These are phyloP conservation scores for Entomobrya proxima DNA, from an alignment of 2,888 invertebrate species.

Conservation along the genomic window DNA sequence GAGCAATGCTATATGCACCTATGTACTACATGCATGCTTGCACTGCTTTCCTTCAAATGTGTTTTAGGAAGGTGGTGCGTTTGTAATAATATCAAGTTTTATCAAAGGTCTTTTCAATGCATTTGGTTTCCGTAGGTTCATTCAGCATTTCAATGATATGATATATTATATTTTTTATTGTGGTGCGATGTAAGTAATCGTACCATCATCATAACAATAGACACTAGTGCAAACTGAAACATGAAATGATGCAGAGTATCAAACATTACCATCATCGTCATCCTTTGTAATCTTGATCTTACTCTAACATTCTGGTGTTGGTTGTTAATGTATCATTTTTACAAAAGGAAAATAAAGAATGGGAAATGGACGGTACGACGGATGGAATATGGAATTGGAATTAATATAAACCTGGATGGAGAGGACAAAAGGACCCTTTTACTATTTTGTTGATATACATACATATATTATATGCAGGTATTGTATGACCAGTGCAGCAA, in stretches of 20 bases:
- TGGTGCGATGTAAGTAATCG: neutral
- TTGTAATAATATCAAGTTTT: neutral
- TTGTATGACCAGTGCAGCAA: too few species aligned
- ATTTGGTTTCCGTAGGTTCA: neutral
- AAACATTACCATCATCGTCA: neutral
- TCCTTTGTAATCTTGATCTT: conserved; percentile 9
- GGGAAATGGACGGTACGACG: too few species aligned
- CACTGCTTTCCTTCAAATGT: neutral
- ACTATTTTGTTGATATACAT: too few species aligned
- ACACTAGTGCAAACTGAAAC: neutral
- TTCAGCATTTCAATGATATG: neutral
- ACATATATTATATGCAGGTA: too few species aligned
- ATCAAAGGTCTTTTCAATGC: too few species aligned
- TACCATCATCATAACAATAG: neutral
- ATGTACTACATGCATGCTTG: neutral
- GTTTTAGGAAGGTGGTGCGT: neutral
- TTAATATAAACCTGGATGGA: too few species aligned
- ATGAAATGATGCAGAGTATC: conserved; percentile 24
- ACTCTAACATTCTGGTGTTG: neutral
- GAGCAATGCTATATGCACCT: neutral
- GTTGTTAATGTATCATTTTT: neutral
- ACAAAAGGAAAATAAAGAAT: too few species aligned
- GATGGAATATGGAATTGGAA: too few species aligned
- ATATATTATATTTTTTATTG: neutral
- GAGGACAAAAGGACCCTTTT: too few species aligned